Conservation (phyloP, 2,797 vertebrate species). For the Picus viridis region DNA sequence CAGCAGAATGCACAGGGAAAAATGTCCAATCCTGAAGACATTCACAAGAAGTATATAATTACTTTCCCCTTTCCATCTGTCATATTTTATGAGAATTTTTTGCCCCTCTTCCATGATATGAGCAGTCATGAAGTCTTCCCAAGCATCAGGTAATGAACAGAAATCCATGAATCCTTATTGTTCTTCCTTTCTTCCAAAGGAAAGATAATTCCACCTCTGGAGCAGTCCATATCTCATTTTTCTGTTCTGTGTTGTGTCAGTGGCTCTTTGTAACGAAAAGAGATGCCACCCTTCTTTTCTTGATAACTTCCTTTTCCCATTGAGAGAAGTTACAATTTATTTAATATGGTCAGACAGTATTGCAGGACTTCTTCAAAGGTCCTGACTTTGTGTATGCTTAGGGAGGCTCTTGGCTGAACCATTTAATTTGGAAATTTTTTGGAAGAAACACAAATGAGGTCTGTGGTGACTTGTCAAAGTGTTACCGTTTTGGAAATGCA, state of each 20-base stretch:
- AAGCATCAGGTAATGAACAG: not conserved
- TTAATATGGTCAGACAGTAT: not conserved
- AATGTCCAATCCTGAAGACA: not conserved
- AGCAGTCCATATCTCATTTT: not conserved
- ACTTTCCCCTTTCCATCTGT: not conserved
- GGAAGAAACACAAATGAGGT: not conserved
- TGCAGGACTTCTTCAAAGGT: not conserved
- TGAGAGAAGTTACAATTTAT: not conserved
- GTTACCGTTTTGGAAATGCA: not conserved
- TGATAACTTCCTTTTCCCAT: not conserved
- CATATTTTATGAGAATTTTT: not conserved
- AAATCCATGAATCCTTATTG: not conserved
- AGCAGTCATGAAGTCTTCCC: not conserved
- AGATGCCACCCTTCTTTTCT: not conserved
- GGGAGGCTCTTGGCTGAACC: not conserved
- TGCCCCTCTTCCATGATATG: not conserved
- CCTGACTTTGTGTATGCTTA: not conserved
- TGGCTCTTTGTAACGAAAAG: not conserved
- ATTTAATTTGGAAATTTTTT: not conserved
- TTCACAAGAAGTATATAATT: not conserved
- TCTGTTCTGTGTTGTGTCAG: not conserved
- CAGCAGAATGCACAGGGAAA: not conserved
- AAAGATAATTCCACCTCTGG: not conserved
- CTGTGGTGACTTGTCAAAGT: not conserved
- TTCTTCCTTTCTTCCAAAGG: not conserved